Evolutionary conservation across 2,797 vertebrate species (phyloP), one percentile per base, ranked within the genome.

Genomic region (Hemibagrus guttatus): DNA sequence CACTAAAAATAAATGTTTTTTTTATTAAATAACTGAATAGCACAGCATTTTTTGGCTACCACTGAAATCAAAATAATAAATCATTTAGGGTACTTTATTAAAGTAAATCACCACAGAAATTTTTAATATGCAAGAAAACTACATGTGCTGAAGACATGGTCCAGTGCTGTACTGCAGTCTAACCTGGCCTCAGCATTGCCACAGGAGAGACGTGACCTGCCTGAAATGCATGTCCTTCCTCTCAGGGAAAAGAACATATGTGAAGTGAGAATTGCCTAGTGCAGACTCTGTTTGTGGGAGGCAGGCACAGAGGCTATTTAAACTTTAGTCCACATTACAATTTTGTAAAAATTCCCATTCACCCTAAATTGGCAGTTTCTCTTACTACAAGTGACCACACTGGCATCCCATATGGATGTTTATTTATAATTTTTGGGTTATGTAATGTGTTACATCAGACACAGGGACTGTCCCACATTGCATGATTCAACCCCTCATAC

Each of bases 381-480:
- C 66, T 86, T 83, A 74, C 78, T 81, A 71, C 64, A 69, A 61
- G 12, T 71, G 31, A 84, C 89, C 89, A 19, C 90, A 85, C n/a
- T 81, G 84, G 83, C 80, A 85, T 88, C 74, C 87, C 88, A 71
- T 88, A 84, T 89, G 87, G 79, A 85, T 72, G 75, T 90, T 85
- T 88, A 87, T 87, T 88, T 88, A 90, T 88, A 90, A 84, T 66
- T 82, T 63, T 58, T 54, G 52, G 68, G 86, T 90, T 92, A 90
- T 92, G 88, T 91, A 90, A 91, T 90, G 46, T 75, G 69, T 90
- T 88, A 78, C 86, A 88, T 83, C 79, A 88, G 86, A 89, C 86
- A 81, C 86, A 83, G 71, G 81, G 69, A 84, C 82, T 80, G 58
- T 83, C 86, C 84, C 75, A 84, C 69, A 82, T 85, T 86, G 59